phyloP scores from a whole-genome alignment of 2,113 vertebrate species.

The Hoplias malabaricus region DNA sequence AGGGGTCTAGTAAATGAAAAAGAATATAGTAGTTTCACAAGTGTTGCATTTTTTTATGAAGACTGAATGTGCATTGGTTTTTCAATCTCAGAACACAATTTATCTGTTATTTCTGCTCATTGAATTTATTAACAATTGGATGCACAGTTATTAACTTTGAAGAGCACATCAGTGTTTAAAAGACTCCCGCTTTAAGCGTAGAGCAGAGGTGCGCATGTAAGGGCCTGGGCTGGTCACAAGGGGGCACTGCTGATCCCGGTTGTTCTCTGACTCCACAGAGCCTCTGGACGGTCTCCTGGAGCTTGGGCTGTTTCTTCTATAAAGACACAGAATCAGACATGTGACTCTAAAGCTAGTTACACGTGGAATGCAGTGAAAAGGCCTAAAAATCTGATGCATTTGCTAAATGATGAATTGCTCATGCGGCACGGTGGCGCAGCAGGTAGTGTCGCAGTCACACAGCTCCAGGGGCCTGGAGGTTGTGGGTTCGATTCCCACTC shows the following conservation, averaged over 20 bases:
- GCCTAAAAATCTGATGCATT: not conserved
- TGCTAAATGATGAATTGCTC: not conserved
- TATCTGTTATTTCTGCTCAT: not conserved
- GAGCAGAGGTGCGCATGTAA: not conserved
- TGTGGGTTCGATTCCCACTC: no score
- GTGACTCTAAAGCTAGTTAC: not conserved
- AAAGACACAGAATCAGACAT: slow-evolving; percentile 13
- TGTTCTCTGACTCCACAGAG: not conserved
- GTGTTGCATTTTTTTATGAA: no score
- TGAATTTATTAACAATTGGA: slow-evolving; percentile 27
- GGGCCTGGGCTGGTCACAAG: not conserved
- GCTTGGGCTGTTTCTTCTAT: slow-evolving; percentile 30
- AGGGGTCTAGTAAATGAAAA: no score
- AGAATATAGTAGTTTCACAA: no score
- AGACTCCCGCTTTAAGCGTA: not conserved
- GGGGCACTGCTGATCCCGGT: not conserved
- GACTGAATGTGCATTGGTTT: no score
- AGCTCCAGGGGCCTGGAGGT: no score
- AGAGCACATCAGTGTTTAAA: slow-evolving; percentile 8
- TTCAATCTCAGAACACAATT: no score
- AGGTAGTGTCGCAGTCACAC: no score
- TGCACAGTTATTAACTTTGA: not conserved
- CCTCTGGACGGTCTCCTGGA: slow-evolving; percentile 31
- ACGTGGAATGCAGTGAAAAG: not conserved
- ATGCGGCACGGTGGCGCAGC: no score